Evolutionary conservation across 2,797 vertebrate genomes (phyloP), one percentile per base, ranked within the genome.

Genomic region (Serranus cabrilla): DNA sequence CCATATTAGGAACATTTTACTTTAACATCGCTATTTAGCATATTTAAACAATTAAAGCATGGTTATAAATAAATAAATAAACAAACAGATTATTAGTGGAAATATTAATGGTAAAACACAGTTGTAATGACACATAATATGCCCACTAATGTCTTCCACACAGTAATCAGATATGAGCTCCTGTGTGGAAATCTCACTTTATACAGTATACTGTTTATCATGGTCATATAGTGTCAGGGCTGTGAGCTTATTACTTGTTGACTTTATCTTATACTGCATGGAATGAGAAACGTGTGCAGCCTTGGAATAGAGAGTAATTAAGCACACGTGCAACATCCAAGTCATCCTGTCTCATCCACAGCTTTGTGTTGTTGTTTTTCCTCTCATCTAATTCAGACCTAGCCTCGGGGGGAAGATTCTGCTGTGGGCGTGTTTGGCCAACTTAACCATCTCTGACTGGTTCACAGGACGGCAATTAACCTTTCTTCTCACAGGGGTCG

Each of bases 401-500:
- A 37, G 74, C 85, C 76, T 74, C 37, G 1, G 64, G 88, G 67
- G 17, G 17, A 77, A 63, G 64, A 74, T 54, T 60, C 56, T 63
- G 54, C 71, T 58, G 57, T 59, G 74, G 81, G 85, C 56, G 56
- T 92, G 80, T 90, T 90, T 76, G 79, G 71, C 46, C 66, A 85
- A 75, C 72, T 69, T 83, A 81, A 86, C 81, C 59, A 70, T 84
- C 58, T 71, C 79, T 78, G 80, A 83, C 83, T 68, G 76, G 56
- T 81, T 91, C 77, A 67, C 42, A 34, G 65, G 75, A 82, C 56
- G 10, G 55, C 74, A 88, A 87, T 90, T 91, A 92, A 90, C 89
- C 87, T 91, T 85, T 82, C 43, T 62, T 67, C 62, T 87, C 50
- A 50, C 43, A 68, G 61, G 55, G 78, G 72, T 86, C 20, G 11